Evolutionary conservation across 2,113 vertebrate genomes (phyloP).

Genomic region (Genyomyrus donnyi): DNA sequence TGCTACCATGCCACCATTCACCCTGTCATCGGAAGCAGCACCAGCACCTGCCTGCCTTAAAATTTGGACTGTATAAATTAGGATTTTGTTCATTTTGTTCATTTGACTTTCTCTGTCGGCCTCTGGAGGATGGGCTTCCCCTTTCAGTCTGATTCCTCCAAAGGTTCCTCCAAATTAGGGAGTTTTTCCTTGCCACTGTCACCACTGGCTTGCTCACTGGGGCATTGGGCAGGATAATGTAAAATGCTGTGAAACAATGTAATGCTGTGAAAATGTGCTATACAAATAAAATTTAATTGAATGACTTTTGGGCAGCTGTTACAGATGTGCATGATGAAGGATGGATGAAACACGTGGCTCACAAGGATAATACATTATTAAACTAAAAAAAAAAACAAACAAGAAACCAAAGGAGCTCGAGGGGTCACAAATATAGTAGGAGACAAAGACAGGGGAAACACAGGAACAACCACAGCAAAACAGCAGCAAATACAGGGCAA

Average conservation of each 20-base stretch:
- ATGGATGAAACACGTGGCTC: background rate
- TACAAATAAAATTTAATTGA: background rate
- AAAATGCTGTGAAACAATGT: background rate
- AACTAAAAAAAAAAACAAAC: background rate
- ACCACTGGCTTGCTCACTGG: background rate
- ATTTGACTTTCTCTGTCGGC: background rate
- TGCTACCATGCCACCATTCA: background rate
- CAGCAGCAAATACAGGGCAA: too few species aligned
- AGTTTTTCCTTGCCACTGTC: background rate
- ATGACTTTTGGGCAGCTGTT: background rate
- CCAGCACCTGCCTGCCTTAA: background rate
- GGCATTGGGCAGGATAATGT: background rate
- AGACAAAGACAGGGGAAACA: background rate
- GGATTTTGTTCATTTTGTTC: background rate
- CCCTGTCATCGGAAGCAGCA: background rate
- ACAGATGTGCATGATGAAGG: background rate
- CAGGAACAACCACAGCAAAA: too few species aligned
- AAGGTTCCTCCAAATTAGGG: background rate
- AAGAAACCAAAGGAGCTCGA: background rate
- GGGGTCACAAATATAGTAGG: background rate
- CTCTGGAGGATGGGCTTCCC: background rate
- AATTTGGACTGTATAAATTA: background rate
- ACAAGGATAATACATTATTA: background rate
- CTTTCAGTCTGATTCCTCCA: background rate
- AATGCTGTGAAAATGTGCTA: background rate